Evolutionary conservation across 2,888 invertebrate species (phyloP), one percentile per base, ranked within the genome.

Genomic region (Drosophila monieri): DNA sequence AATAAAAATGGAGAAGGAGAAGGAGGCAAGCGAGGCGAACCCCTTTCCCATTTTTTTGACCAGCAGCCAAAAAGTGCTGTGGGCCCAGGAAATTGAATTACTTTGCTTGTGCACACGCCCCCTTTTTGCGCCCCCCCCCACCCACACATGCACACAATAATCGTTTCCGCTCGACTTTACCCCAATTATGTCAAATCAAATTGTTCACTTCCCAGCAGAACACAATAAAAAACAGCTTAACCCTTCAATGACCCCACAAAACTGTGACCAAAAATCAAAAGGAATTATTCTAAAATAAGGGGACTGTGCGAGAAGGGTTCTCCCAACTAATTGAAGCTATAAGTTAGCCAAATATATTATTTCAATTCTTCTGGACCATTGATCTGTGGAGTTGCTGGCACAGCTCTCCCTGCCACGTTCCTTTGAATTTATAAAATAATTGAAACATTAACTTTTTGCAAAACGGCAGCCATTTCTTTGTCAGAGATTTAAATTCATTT

Each of bases 401-500:
- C 9, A 3, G 32, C 1, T 14, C 6, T 30, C 43, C 14, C 21
- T 21, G 25, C 35, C 35, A 8, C 9, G 10, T 18, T 44, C 27
- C 27, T 18, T 47, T 51, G 43, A 30, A 60, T 49, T 61, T 59
- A 64, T 59, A 55, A 71, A 71, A 62, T 87, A 86, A 85, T 85
- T 85, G 87, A 85, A 83, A 85, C 87, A 87, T 85, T 85, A 85
- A 85, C 85, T 83, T 84, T 61, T 73, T 74, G 76, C 76, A 67
- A 73, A 84, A 76, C 84, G 80, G 68, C 80, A 80, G 81, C 85
- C 72, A 70, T 76, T 80, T 76, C 66, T 74, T 67, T 68, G 76
- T 74, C 75, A 73, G 74, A 85, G 85, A 85, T 85, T 85, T 87
- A 87, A 85, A 85, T 87, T 85, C 85, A 85, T 85, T 87, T 78